Base-by-base conservation (phyloP, 37 sponge, comb jelly and placozoan species). In the Amphimedon queenslandica region DNA sequence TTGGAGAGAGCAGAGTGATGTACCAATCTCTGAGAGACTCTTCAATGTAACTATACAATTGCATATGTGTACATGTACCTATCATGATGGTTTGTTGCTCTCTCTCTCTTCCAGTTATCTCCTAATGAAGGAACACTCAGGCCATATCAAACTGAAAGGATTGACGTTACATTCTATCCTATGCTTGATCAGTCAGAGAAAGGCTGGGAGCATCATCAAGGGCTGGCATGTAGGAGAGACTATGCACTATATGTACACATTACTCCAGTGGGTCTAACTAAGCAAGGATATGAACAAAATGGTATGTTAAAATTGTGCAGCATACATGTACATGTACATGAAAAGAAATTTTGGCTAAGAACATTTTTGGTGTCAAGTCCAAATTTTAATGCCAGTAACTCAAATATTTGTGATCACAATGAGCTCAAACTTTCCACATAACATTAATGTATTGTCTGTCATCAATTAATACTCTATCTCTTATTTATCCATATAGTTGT, bases 171-270 rank as follows among this genome's bases (percentile, higher is more conserved):
- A 40, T 86, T 90, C 35, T 0, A n/a, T 10, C 91, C 91, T 18
- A 34, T 18, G 25, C 63, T 82, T 25, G 21, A 42, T 35, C 4
- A 13, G 20, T 72, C 67, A 25, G 55, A 36, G 2, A 32, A 13
- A 23, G 91, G 91, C 32, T 90, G 86, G 87, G 32, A 4, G 6
- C 75, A 81, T n/a, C 61, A 47, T 30, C 83, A 82, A 57, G 56
- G 55, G 2, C 37, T 66, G 32, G 63, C 74, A 1, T 24, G 65
- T 23, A 79, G 83, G 41, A 55, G 79, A 40, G 87, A 86, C 42
- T 90, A 90, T 53, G 76, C 82, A 21, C n/a, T 90, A 0, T 77
- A 77, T 57, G 47, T 90, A 0, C 36, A 70, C 3, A 63, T 90
- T 65, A 20, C 71, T 11, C 57, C 61, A 0, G 78, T 84, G 6